These are phyloP conservation scores for Leuciscus idus DNA, from an alignment of 2,113 vertebrate species.

Conservation along the genomic window DNA sequence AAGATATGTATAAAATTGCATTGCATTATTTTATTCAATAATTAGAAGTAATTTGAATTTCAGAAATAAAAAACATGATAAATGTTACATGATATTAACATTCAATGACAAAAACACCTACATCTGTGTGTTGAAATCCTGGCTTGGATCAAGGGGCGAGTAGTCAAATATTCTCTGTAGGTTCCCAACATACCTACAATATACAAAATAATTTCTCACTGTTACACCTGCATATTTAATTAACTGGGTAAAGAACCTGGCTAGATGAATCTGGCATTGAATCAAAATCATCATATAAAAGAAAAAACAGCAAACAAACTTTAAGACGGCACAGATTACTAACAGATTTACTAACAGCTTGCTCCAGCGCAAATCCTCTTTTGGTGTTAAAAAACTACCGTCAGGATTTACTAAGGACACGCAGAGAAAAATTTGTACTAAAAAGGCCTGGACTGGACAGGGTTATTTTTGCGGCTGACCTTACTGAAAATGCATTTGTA, in stretches of 20 bases:
- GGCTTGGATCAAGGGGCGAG: slow-evolving; percentile 94
- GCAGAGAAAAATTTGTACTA: too few species aligned
- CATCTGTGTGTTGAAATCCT: slow-evolving; percentile 98
- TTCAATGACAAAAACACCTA: slow-evolving; percentile 75
- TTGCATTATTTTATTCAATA: neutral
- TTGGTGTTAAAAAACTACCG: too few species aligned
- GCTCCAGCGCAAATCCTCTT: too few species aligned
- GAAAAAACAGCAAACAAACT: neutral
- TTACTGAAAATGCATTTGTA: too few species aligned
- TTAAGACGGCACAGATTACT: neutral
- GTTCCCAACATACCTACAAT: slow-evolving; percentile 91
- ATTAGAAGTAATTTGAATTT: neutral
- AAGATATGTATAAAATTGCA: neutral
- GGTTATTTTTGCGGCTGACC: too few species aligned
- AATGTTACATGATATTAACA: slow-evolving; percentile 4
- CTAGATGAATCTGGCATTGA: neutral
- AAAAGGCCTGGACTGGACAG: too few species aligned
- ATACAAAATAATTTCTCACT: slow-evolving; percentile 40
- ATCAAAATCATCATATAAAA: neutral
- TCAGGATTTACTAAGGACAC: too few species aligned
- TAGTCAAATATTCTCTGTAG: slow-evolving; percentile 98
- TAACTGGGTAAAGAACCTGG: neutral
- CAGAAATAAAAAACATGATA: neutral
- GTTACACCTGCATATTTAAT: neutral
- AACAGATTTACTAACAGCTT: too few species aligned